Conservation (phyloP, 2,888 invertebrate species). For the Papilio protenor region DNA sequence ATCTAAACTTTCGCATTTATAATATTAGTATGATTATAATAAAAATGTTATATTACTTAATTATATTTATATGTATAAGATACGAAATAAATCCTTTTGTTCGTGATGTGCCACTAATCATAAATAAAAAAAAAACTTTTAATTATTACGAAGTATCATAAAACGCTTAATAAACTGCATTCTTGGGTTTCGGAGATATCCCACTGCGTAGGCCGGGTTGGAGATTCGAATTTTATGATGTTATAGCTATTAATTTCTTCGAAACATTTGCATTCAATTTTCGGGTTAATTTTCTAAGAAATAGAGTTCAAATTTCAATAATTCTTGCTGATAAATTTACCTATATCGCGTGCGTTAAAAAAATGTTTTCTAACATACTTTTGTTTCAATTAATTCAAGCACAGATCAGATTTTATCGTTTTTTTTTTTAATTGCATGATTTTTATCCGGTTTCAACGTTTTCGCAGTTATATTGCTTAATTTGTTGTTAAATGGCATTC, state of each 20-base stretch:
- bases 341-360: slow-evolving; percentile 28
- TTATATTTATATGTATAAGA: not conserved
- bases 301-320: slow-evolving; percentile 45
- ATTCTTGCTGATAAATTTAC: not conserved
- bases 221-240: slow-evolving; percentile 54
- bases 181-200: slow-evolving; percentile 65
- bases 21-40: no score
- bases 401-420: slow-evolving; percentile 44
- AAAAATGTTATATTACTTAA: not conserved
- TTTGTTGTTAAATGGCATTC: slow-evolving; percentile 31
- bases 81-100: slow-evolving; percentile 45
- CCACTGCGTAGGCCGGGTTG: slow-evolving; percentile 71
- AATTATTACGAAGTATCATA: slow-evolving; percentile 72
- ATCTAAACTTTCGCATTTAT: no score
- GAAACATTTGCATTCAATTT: not conserved
- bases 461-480: slow-evolving; percentile 46
- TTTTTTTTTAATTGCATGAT: slow-evolving; percentile 49
- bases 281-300: slow-evolving; percentile 34
- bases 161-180: slow-evolving; percentile 71
- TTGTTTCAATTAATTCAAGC: slow-evolving; percentile 9
- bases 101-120: slow-evolving; percentile 69
- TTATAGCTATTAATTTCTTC: slow-evolving; percentile 30
- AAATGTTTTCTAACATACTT: slow-evolving; percentile 33
- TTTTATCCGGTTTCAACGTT: slow-evolving; percentile 46
- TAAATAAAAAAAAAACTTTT: slow-evolving; percentile 74